A percentile compares a stretch with the other conserved stretches of the same genome.
Conservation (phyloP, 2,888 invertebrate species). For the Drosophila prostipennis region DNA sequence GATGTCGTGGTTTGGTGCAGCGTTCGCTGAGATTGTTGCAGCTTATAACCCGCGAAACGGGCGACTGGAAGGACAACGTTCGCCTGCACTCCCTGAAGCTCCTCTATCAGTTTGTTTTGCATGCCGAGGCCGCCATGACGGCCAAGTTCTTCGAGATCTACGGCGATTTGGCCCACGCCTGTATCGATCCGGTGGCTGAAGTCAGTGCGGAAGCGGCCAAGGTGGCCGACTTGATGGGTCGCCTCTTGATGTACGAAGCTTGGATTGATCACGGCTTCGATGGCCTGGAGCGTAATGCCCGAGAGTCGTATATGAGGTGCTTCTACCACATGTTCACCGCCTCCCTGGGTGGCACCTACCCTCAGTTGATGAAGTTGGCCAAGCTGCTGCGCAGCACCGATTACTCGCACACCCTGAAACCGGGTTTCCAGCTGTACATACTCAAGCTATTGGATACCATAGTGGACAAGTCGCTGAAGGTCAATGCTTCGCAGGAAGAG, state of each 20-base stretch:
- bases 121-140: constrained; percentile 82
- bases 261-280: constrained; percentile 82
- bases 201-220: constrained; percentile 80
- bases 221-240: constrained; percentile 82
- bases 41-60: constrained; percentile 80
- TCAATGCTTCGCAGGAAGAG: constrained; percentile 49
- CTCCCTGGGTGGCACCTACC: constrained; percentile 54
- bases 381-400: constrained; percentile 69
- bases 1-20: constrained; percentile 92
- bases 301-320: constrained; percentile 81
- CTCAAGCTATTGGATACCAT: constrained; percentile 71
- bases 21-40: constrained; percentile 85
- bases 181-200: constrained; percentile 73
- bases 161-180: constrained; percentile 78
- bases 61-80: constrained; percentile 84
- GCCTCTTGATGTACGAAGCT: constrained; percentile 77
- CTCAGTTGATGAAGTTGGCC: constrained; percentile 71
- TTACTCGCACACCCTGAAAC: constrained; percentile 79
- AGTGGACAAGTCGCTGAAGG: constrained; percentile 53
- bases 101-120: constrained; percentile 83
- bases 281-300: constrained; percentile 74
- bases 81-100: constrained; percentile 82
- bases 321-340: constrained; percentile 81
- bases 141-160: constrained; percentile 83
- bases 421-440: constrained; percentile 76